A percentile compares a stretch with the other conserved stretches of the same genome.
Evolutionary conservation across 2,113 vertebrate species (phyloP).

Genomic region (Caranx ignobilis): DNA sequence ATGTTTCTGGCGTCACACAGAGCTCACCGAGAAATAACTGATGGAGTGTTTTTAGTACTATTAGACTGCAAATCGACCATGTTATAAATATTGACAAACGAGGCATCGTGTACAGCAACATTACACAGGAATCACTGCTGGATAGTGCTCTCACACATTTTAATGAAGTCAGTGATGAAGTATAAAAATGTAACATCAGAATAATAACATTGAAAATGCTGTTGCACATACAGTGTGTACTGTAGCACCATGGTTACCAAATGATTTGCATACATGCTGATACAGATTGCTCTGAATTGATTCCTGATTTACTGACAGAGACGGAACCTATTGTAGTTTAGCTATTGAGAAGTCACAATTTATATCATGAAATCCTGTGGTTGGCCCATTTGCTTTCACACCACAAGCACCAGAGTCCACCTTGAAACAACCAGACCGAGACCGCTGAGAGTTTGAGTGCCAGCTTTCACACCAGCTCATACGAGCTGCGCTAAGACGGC

Average conservation of each 20-base stretch:
- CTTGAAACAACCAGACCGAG: background rate
- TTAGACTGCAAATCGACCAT: background rate
- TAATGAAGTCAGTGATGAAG: background rate
- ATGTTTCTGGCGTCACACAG: constrained; percentile 8
- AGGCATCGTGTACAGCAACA: background rate
- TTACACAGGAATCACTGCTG: background rate
- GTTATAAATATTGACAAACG: background rate
- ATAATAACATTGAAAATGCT: background rate
- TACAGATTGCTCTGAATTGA: background rate
- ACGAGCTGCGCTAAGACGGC: background rate
- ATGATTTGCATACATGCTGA: constrained; percentile 16
- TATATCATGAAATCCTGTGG: background rate
- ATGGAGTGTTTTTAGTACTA: background rate
- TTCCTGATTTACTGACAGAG: background rate
- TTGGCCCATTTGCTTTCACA: background rate
- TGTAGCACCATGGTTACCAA: background rate
- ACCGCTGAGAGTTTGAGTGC: background rate
- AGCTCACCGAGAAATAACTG: background rate
- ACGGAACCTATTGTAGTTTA: background rate
- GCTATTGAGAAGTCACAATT: background rate
- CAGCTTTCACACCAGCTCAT: background rate
- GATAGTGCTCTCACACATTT: background rate
- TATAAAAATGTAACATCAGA: background rate
- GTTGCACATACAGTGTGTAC: background rate
- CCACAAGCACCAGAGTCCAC: background rate